Evolutionary conservation across 1,140 invertebrate genomes (phyloP), one percentile per base, ranked within the genome.

Genomic region (Dolichoris vasculosae): DNA sequence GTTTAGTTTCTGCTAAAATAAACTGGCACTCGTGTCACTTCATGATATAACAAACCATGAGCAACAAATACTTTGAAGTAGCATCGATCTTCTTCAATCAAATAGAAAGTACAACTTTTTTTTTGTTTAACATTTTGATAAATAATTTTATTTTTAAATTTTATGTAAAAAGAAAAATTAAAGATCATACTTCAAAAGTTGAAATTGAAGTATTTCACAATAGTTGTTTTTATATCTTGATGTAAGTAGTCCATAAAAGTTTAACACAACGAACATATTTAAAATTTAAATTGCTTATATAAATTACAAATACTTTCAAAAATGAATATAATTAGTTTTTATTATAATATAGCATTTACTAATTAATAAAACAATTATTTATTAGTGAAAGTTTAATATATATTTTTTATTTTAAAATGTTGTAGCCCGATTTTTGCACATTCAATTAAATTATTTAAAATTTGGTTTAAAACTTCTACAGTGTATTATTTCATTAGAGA

Each of bases 1-100:
- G 64, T 83, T 86, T 59, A 59, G 64, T 82, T 82, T 71, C 20
- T 55, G 77, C 63, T 86, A 73, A 79, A 86, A 48, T 82, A 55
- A 86, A 83, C 85, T 83, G 81, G 64, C 75, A 86, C 63, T 83
- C 51, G 40, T 79, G 76, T 86, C 38, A 30, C 64, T 83, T 40
- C 20, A 43, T 83, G 67, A 78, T 55, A 55, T 86, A 86, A 77
- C 55, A 82, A 86, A 51, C 76, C 81, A 77, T 30, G 23, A 83
- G 13, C 64, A 79, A 80, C 48, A 78, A 82, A 69, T 82, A 43
- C 43, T 77, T 69, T 67, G 23, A 80, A 80, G 63, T 46, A 75
- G 78, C 84, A 82, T 76, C 78, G 84, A 85, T 76, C 71, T 67
- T 82, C 84, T 81, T 85, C 84, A 73, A 38, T 55, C 32, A 73